Evolutionary conservation across 2,797 vertebrate species (phyloP).

Genomic region (Myotis findleyi): DNA sequence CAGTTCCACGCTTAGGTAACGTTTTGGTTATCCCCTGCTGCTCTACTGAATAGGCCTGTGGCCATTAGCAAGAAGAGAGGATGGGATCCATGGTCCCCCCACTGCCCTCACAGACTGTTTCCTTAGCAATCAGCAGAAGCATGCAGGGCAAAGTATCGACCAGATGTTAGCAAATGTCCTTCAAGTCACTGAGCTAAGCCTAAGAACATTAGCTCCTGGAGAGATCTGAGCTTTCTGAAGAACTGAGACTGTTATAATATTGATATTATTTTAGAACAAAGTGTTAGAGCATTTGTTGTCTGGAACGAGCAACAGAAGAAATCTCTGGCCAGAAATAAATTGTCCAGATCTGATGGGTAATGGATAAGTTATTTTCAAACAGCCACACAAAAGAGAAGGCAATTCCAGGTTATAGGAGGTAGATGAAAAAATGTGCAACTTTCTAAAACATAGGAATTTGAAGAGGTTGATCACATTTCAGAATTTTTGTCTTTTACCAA

Average conservation of each 20-base stretch:
- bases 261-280: slow-evolving; percentile 59
- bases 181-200: neutral
- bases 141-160: neutral
- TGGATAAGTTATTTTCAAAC: slow-evolving; percentile 50
- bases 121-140: neutral
- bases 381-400: neutral
- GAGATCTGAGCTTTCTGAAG: slow-evolving; percentile 48
- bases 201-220: neutral
- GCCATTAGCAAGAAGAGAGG: neutral
- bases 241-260: neutral
- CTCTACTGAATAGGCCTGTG: neutral
- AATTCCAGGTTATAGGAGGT: neutral
- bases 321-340: slow-evolving; percentile 61
- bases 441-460: slow-evolving; percentile 44
- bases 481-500: slow-evolving; percentile 15
- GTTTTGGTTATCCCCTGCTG: neutral
- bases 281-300: neutral
- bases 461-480: neutral
- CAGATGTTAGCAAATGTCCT: neutral
- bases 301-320: slow-evolving; percentile 40
- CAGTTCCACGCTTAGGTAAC: neutral
- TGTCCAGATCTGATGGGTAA: neutral
- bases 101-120: neutral
- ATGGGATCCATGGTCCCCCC: neutral
- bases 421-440: slow-evolving; percentile 7